These are phyloP conservation scores for Tricholaema leucomelas DNA, from an alignment of 2,113 vertebrate genomes.

Conservation along the genomic window DNA sequence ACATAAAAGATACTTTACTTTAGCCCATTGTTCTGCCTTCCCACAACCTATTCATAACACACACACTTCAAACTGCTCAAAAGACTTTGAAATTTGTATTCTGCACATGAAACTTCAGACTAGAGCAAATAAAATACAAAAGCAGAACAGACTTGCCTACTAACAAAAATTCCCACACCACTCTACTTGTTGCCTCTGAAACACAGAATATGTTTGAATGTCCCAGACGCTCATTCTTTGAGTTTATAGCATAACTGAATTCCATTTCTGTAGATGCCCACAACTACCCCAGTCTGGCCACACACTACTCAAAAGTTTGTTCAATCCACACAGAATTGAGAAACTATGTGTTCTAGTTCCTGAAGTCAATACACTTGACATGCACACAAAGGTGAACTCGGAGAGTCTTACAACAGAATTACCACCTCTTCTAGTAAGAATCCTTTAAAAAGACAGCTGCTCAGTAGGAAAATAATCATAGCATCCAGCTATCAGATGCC, in stretches of 20 bases:
- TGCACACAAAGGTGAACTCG: neutral
- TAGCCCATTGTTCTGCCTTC: constrained; percentile 36
- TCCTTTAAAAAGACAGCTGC: neutral
- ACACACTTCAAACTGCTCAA: constrained; percentile 41
- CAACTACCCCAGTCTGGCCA: neutral
- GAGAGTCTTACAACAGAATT: neutral
- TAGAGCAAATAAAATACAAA: constrained; percentile 31
- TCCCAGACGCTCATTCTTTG: neutral
- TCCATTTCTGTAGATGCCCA: neutral
- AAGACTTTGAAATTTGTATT: constrained; percentile 62
- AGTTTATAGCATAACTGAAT: neutral
- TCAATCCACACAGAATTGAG: neutral
- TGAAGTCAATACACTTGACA: neutral
- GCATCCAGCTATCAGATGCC: neutral
- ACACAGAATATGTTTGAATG: neutral
- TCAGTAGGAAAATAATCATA: neutral
- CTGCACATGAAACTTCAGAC: constrained; percentile 28
- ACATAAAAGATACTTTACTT: constrained; percentile 46
- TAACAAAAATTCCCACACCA: neutral
- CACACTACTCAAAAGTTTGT: neutral
- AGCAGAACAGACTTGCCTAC: constrained; percentile 20
- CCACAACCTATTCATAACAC: constrained; percentile 49
- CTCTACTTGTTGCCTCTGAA: neutral
- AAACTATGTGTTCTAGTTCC: neutral
- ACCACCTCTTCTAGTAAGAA: neutral